Evolutionary conservation across 1,140 invertebrate species (phyloP).

Genomic region (Dryas iulia): DNA sequence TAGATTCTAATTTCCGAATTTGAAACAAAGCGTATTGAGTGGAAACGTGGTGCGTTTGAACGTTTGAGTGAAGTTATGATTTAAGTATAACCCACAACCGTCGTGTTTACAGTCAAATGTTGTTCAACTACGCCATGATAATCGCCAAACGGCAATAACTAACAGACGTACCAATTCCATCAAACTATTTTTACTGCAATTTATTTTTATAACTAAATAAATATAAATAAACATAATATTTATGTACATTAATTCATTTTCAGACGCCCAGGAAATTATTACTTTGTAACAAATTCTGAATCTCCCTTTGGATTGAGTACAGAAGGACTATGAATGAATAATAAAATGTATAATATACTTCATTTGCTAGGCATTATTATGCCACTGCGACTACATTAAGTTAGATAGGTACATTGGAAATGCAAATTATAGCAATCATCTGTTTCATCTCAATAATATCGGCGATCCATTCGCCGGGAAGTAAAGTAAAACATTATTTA

Average conservation of each 20-base stretch:
- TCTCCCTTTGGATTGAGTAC: constrained; percentile 55
- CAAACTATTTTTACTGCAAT: too few relatives aligned
- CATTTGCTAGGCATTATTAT: not conserved
- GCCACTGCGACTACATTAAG: not conserved
- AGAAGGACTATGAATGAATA: constrained; percentile 45
- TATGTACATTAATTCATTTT: constrained; percentile 31
- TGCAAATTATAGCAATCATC: not conserved
- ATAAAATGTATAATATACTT: not conserved
- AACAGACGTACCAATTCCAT: too few relatives aligned
- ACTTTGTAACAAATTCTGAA: constrained; percentile 49
- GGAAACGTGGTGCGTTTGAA: too few relatives aligned
- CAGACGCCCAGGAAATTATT: constrained; percentile 65
- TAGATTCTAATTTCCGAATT: too few relatives aligned
- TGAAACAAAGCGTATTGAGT: too few relatives aligned
- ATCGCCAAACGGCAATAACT: too few relatives aligned
- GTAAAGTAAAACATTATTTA: constrained; percentile 19
- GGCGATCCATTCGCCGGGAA: constrained; percentile 15
- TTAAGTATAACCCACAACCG: too few relatives aligned
- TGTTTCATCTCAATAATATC: constrained; percentile 8
- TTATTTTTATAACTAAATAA: too few relatives aligned
- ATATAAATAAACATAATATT: not conserved
- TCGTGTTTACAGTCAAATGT: too few relatives aligned
- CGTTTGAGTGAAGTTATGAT: too few relatives aligned
- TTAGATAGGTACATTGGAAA: not conserved
- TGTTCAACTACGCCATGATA: too few relatives aligned